A percentile compares a stretch with the other conserved stretches of the same genome.
phyloP scores from a whole-genome alignment of 2,113 vertebrate genomes.

The Oreochromis aureus region DNA sequence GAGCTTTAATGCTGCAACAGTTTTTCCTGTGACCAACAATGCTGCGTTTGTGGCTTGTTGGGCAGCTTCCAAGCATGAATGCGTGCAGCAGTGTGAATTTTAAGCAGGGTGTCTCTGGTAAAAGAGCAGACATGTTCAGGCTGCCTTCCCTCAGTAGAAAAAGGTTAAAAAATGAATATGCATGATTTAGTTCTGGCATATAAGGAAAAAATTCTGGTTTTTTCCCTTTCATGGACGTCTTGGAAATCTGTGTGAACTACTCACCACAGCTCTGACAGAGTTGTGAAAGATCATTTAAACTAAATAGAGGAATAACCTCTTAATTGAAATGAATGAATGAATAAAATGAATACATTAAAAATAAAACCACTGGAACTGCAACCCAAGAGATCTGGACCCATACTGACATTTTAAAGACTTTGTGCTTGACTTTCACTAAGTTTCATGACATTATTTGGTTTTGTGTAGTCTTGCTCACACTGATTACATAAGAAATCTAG shows the following conservation, averaged over 20 bases:
- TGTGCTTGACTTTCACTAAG: neutral
- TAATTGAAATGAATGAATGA: neutral
- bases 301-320: neutral
- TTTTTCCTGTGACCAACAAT: neutral
- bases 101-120: neutral
- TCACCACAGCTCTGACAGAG: neutral
- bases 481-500: neutral
- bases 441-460: neutral
- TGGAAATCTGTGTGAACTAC: neutral
- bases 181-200: neutral
- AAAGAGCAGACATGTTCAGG: neutral
- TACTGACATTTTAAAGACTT: accelerated
- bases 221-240: neutral
- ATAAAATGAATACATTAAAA: neutral
- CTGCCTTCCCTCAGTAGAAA: neutral
- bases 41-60: neutral
- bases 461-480: neutral
- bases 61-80: neutral
- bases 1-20: neutral
- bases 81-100: neutral
- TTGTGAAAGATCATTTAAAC: neutral
- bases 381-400: neutral
- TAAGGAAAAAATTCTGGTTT: neutral
- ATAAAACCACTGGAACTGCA: neutral
- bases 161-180: constrained; percentile 26